Percentiles rank a stretch among this genome's conserved stretches.
These are phyloP conservation scores for Prolemur simus DNA, from an alignment of 2,113 vertebrate species.

Conservation along the genomic window DNA sequence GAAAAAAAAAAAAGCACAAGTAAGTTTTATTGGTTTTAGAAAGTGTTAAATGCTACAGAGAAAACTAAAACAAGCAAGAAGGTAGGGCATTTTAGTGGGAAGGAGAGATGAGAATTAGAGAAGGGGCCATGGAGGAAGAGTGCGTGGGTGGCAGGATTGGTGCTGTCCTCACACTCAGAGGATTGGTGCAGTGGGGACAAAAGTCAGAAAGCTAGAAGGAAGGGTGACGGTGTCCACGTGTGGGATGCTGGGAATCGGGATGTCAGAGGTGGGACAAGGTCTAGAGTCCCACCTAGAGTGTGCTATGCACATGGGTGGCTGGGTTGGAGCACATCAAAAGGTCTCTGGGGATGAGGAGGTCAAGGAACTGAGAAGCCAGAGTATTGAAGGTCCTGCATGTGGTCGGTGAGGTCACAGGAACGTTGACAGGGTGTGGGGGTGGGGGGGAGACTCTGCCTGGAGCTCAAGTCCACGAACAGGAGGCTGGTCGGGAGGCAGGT, in stretches of 20 bases:
- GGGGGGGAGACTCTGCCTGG: not conserved
- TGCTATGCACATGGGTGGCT: not conserved
- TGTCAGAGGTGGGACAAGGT: not conserved
- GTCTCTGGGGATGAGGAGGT: not conserved
- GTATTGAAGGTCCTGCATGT: not conserved
- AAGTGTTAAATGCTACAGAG: too few relatives aligned
- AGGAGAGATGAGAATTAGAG: too few relatives aligned
- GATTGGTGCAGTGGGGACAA: not conserved
- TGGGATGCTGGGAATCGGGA: not conserved
- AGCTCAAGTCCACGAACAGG: too few relatives aligned
- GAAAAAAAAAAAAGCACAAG: too few relatives aligned
- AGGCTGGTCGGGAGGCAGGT: not conserved
- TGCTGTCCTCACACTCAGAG: not conserved
- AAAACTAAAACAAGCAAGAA: too few relatives aligned
- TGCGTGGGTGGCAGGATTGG: fast-evolving
- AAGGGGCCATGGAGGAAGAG: not conserved
- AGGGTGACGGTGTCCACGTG: too few relatives aligned
- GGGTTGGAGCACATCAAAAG: not conserved
- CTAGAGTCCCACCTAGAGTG: too few relatives aligned
- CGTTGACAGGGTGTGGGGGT: not conserved
- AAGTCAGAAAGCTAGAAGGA: not conserved
- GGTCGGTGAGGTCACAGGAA: not conserved
- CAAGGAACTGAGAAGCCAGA: not conserved
- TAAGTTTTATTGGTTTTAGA: too few relatives aligned
- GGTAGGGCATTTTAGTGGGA: too few relatives aligned